Evolutionary conservation across 2,113 vertebrate genomes (phyloP).

Genomic region (Cettia cetti): DNA sequence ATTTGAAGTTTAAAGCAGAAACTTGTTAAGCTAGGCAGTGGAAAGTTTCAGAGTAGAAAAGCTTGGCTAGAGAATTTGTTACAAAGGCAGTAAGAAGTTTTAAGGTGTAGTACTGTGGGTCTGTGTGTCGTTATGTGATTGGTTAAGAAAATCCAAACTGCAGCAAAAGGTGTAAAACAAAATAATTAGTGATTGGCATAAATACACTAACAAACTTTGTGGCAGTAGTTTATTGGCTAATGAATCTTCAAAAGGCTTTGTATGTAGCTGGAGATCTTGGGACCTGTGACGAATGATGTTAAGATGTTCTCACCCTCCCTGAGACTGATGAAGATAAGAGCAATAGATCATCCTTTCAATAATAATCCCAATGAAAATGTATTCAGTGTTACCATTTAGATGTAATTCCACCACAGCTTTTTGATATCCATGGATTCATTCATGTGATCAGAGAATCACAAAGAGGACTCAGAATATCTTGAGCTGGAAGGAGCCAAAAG

Average conservation of each 20-base stretch:
- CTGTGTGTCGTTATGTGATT: background rate
- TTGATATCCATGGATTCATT: background rate
- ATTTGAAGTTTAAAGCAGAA: background rate
- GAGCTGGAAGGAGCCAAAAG: background rate
- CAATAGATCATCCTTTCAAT: background rate
- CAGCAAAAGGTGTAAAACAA: background rate
- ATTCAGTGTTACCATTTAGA: background rate
- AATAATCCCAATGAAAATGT: background rate
- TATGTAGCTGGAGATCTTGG: background rate
- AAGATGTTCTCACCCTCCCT: background rate
- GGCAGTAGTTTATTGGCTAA: background rate
- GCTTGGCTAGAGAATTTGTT: background rate
- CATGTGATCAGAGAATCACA: background rate
- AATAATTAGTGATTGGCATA: background rate
- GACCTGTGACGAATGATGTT: background rate
- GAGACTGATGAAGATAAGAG: background rate
- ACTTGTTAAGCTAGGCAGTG: background rate
- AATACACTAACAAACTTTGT: background rate
- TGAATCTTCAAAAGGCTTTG: background rate
- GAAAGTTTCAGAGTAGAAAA: background rate
- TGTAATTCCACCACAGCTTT: background rate
- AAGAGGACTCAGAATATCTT: background rate
- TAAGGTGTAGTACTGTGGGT: background rate
- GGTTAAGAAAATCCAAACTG: background rate
- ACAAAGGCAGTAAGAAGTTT: background rate